A percentile compares a stretch with the other conserved stretches of the same genome.
phyloP scores from a whole-genome alignment of 2,113 vertebrate species.

The Quiscalus mexicanus region DNA sequence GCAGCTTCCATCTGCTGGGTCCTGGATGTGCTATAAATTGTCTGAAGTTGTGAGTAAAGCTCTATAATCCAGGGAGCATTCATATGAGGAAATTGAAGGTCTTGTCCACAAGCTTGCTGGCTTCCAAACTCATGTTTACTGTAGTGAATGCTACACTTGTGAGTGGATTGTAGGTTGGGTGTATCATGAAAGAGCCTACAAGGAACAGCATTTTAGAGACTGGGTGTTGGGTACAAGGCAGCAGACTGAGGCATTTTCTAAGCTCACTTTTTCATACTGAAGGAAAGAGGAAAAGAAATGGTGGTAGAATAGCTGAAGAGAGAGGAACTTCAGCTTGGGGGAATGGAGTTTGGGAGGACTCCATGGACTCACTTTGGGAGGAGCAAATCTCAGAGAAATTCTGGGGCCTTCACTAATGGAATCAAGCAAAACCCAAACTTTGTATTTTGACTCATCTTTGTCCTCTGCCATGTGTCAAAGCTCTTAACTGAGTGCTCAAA shows the following conservation, averaged over 20 bases:
- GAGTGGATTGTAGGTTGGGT: not conserved
- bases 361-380: not conserved
- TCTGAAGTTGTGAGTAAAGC: conserved; percentile 1
- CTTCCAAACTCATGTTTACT: not conserved
- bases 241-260: not conserved
- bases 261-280: not conserved
- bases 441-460: not conserved
- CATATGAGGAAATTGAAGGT: conserved; percentile 16
- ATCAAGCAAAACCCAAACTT: not conserved
- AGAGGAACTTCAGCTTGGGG: not conserved
- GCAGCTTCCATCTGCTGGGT: not conserved
- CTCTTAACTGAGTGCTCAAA: not conserved
- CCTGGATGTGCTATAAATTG: not conserved
- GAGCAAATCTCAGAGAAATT: not conserved
- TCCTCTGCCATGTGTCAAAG: not conserved
- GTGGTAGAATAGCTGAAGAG: not conserved
- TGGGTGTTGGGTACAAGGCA: not conserved
- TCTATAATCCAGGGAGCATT: conserved; percentile 17
- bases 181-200: not conserved
- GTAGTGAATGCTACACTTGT: not conserved
- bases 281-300: not conserved
- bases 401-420: not conserved
- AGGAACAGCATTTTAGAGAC: not conserved
- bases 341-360: not conserved
- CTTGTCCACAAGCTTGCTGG: not conserved